Base-by-base conservation (phyloP, 2,888 invertebrate genomes). In the Chalcosyrphus nemorum region DNA sequence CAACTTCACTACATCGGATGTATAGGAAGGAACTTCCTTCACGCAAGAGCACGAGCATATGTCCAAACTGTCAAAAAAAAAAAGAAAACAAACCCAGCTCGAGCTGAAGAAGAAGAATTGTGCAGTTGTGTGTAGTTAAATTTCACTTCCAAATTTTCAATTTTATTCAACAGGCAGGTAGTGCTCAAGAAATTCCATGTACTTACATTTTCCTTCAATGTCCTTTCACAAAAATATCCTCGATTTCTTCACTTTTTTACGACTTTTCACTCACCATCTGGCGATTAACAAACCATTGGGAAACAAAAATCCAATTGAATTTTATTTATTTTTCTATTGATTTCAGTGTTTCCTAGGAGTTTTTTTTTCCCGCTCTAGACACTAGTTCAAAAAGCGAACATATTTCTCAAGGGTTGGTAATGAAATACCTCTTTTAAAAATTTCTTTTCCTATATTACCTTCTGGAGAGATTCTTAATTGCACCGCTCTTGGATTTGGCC, bases 381-480 rank as follows among this genome's bases (percentile, higher is more conserved):
- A n/a, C 76, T 77, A 81, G 81, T 86, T 63, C 11, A 7, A n/a
- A n/a, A n/a, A n/a, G n/a, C 32, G 92, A 47, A 92, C 94, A 94
- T 94, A 93, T 92, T 94, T 90, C 92, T 93, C 87, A 93, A 93
- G n/a, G n/a, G n/a, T n/a, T n/a, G n/a, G n/a, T n/a, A n/a, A n/a
- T n/a, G n/a, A n/a, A n/a, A n/a, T n/a, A n/a, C n/a, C n/a, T n/a
- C n/a, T n/a, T n/a, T n/a, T n/a, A n/a, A n/a, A n/a, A n/a, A n/a
- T n/a, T n/a, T n/a, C n/a, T n/a, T n/a, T n/a, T n/a, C n/a, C n/a
- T n/a, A n/a, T n/a, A n/a, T n/a, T n/a, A n/a, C n/a, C n/a, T n/a
- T n/a, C n/a, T n/a, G n/a, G n/a, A n/a, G n/a, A n/a, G n/a, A n/a
- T n/a, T n/a, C n/a, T n/a, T n/a, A n/a, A n/a, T n/a, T n/a, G n/a